Evolutionary conservation across 2,797 vertebrate genomes (phyloP).

Genomic region (Ceyx erithaca): DNA sequence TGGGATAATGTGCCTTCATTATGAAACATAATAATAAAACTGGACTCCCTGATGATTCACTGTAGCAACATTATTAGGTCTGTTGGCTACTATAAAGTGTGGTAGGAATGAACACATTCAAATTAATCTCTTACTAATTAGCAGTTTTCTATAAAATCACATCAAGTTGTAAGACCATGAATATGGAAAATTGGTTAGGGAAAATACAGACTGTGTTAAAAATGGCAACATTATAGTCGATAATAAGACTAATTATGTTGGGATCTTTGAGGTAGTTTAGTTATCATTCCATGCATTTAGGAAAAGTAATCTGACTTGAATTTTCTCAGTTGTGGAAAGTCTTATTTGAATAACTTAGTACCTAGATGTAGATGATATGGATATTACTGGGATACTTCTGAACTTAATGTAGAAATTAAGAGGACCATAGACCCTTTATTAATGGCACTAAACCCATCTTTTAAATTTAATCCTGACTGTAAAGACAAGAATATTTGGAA

Average conservation of each 20-base stretch:
- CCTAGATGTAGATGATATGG: background rate
- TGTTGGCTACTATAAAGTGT: background rate
- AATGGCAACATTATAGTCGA: background rate
- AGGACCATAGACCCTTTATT: background rate
- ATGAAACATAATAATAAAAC: background rate
- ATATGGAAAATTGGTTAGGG: conserved; percentile 14
- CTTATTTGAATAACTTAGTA: background rate
- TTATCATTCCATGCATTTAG: background rate
- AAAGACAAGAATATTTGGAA: background rate
- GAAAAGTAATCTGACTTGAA: background rate
- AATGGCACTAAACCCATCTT: background rate
- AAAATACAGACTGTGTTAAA: conserved; percentile 12
- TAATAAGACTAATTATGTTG: conserved; percentile 18
- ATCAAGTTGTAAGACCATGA: background rate
- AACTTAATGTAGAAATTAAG: background rate
- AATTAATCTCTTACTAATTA: conserved; percentile 30
- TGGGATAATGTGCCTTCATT: background rate
- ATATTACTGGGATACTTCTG: background rate
- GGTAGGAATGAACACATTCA: conserved; percentile 26
- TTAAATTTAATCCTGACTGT: background rate
- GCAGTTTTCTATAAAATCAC: conserved; percentile 12
- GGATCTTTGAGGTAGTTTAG: conserved; percentile 4
- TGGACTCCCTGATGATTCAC: background rate
- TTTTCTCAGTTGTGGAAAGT: background rate
- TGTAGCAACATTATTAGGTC: background rate